Conservation (phyloP, 2,888 invertebrate genomes). For the Steinernema scapterisci region DNA sequence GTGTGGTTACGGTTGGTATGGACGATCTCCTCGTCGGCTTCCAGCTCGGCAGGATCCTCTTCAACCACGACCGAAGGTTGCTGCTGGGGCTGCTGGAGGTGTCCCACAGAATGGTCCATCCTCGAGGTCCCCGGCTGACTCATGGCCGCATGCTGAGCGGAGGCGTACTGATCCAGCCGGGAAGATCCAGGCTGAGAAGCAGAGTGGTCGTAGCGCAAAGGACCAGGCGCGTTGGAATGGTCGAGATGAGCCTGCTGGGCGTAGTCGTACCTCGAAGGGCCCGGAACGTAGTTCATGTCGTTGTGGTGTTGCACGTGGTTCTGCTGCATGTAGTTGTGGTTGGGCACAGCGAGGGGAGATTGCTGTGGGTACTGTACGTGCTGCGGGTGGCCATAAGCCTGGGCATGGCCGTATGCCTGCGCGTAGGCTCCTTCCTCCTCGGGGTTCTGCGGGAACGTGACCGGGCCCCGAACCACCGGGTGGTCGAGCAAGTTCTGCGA, state of each 20-base stretch:
- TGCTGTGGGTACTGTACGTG: slow-evolving; percentile 31
- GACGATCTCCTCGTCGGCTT: background rate
- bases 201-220: background rate
- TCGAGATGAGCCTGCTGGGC: background rate
- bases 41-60: background rate
- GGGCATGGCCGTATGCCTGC: background rate
- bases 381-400: slow-evolving; percentile 24
- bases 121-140: slow-evolving; percentile 2
- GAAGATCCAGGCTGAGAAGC: too few species aligned
- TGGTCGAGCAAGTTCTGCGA: slow-evolving; percentile 27
- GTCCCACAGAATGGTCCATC: background rate
- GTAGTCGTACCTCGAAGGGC: slow-evolving; percentile 18
- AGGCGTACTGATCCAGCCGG: background rate
- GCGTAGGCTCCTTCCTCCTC: background rate
- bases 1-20: background rate
- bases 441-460: background rate
- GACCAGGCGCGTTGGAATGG: background rate
- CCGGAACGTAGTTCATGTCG: slow-evolving; percentile 10
- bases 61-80: slow-evolving; percentile 18
- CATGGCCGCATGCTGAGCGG: background rate
- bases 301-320: slow-evolving; percentile 21
- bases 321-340: background rate
- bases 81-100: slow-evolving; percentile 13
- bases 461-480: slow-evolving; percentile 4
- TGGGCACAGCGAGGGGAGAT: background rate